These are phyloP conservation scores for Drosophila busckii DNA, from an alignment of 1,140 invertebrate genomes.

Conservation along the genomic window DNA sequence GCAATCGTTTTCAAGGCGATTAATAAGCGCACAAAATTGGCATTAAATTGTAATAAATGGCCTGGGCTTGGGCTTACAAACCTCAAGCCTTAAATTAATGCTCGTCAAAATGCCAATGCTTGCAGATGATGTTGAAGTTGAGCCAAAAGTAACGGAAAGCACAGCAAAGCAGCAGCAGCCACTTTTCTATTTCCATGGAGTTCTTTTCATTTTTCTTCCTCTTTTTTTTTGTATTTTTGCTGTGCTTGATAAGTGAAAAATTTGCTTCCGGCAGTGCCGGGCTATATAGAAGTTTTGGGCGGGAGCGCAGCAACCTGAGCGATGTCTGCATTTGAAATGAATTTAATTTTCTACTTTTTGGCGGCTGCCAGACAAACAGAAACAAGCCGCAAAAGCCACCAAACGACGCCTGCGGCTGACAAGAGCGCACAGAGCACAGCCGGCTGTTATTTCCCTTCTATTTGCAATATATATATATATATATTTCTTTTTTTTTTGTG, in stretches of 20 bases:
- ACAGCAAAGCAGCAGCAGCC: conserved; percentile 11
- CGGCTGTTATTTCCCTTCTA: conserved; percentile 4
- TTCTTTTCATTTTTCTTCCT: too few species aligned
- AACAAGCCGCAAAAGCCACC: conserved; percentile 36
- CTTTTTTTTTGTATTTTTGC: conserved; percentile 2
- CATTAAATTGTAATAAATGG: conserved; percentile 68
- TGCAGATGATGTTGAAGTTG: too few species aligned
- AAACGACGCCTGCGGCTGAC: conserved; percentile 39
- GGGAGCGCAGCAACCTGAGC: conserved; percentile 52
- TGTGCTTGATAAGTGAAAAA: conserved; percentile 40
- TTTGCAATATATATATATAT: conserved; percentile 1
- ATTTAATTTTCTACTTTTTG: conserved; percentile 69
- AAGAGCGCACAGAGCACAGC: conserved; percentile 1
- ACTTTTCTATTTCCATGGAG: too few species aligned
- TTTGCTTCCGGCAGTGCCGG: conserved; percentile 32
- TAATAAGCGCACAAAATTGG: conserved; percentile 44
- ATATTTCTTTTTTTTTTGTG: conserved; percentile 21
- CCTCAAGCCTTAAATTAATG: conserved; percentile 2
- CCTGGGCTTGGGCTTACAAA: too few species aligned
- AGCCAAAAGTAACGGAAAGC: conserved; percentile 26
- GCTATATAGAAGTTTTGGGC: conserved; percentile 15
- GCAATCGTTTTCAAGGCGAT: conserved; percentile 38
- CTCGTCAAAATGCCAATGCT: conserved; percentile 21
- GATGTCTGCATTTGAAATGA: conserved; percentile 68
- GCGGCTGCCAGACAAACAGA: conserved; percentile 35